phyloP scores from a whole-genome alignment of 1,140 invertebrate genomes.

The Samia ricini region DNA sequence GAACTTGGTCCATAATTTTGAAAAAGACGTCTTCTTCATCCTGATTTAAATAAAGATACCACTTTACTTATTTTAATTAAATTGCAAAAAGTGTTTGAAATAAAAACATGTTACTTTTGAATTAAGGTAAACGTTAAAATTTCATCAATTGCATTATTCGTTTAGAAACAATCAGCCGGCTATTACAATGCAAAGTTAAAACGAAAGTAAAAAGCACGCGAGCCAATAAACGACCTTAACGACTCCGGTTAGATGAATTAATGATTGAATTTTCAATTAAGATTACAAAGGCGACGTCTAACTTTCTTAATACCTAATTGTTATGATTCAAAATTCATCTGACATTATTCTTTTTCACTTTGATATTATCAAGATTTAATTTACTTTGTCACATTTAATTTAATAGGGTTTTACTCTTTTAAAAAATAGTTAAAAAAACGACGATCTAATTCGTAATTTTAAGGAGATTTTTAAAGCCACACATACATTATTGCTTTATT shows the following conservation, averaged over 20 bases:
- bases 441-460: too few species aligned
- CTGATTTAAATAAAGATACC: too few species aligned
- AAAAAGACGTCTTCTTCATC: too few species aligned
- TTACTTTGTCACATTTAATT: too few species aligned
- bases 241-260: slow-evolving; percentile 72
- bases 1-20: too few species aligned
- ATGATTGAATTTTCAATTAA: slow-evolving; percentile 77
- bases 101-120: too few species aligned
- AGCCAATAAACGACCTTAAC: slow-evolving; percentile 66
- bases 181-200: slow-evolving; percentile 60
- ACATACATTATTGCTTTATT: too few species aligned
- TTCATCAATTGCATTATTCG: slow-evolving; percentile 8
- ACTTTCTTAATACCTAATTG: slow-evolving; percentile 69
- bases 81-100: too few species aligned
- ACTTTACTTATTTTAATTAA: too few species aligned
- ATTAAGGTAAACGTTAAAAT: neutral
- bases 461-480: too few species aligned
- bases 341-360: neutral
- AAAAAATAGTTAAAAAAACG: too few species aligned
- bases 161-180: slow-evolving; percentile 54
- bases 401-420: too few species aligned
- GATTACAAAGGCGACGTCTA: slow-evolving; percentile 54
- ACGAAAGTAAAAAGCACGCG: slow-evolving; percentile 52
- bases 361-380: neutral
- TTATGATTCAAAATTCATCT: slow-evolving; percentile 2